Percentiles rank a stretch among this genome's conserved stretches.
Conservation (phyloP, 2,888 invertebrate species). For the Aethes cnicana region DNA sequence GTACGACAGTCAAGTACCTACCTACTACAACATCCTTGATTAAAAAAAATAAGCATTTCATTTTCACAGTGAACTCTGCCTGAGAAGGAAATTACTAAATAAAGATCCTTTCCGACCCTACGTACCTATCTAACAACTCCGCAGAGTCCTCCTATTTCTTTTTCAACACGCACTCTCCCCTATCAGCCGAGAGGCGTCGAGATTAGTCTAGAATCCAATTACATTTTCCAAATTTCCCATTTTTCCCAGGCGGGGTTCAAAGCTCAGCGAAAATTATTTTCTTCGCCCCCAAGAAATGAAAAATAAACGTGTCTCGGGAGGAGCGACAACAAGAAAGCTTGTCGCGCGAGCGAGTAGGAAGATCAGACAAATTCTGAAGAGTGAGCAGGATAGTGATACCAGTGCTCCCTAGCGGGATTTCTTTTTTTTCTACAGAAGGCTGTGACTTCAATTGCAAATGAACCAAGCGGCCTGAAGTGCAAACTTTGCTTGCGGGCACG, state of each 20-base stretch:
- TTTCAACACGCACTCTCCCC: slow-evolving; percentile 64
- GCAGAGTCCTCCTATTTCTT: slow-evolving; percentile 43
- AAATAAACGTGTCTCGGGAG: slow-evolving; percentile 70
- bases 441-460: slow-evolving; percentile 55
- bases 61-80: background rate
- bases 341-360: slow-evolving; percentile 45
- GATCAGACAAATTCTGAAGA: slow-evolving; percentile 33
- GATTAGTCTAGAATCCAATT: slow-evolving; percentile 80
- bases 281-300: slow-evolving; percentile 76
- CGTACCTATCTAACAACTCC: slow-evolving; percentile 2
- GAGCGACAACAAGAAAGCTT: slow-evolving; percentile 51
- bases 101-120: slow-evolving; percentile 12
- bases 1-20: too few relatives aligned
- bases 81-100: slow-evolving; percentile 10
- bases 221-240: slow-evolving; percentile 77
- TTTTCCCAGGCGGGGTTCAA: slow-evolving; percentile 76
- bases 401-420: slow-evolving; percentile 55
- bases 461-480: slow-evolving; percentile 44
- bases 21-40: too few relatives aligned
- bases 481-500: slow-evolving; percentile 45
- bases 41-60: slow-evolving; percentile 2
- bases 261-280: slow-evolving; percentile 81
- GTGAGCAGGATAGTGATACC: slow-evolving; percentile 45
- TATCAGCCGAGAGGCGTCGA: slow-evolving; percentile 68
- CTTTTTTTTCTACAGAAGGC: slow-evolving; percentile 44